Conservation (phyloP, 1,140 invertebrate genomes). For the Triops cancriformis region DNA sequence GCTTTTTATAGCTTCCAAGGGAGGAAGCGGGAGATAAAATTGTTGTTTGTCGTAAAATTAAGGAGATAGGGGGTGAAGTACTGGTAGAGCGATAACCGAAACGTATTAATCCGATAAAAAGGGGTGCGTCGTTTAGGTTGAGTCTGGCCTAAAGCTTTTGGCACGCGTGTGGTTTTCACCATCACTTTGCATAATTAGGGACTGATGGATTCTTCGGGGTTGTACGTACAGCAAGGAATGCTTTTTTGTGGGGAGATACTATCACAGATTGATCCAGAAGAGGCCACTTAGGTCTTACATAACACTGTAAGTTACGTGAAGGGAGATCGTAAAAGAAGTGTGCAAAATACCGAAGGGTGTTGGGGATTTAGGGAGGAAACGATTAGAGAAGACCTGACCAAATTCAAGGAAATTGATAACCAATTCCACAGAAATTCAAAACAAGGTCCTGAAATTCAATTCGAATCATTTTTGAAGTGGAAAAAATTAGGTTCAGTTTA, state of each 20-base stretch:
- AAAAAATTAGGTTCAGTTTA: too few species aligned
- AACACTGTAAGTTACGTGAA: neutral
- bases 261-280: neutral
- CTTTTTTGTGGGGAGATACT: neutral
- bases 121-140: neutral
- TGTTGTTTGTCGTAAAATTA: neutral
- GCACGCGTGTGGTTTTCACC: neutral
- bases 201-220: neutral
- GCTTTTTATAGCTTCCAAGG: neutral
- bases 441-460: too few species aligned
- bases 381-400: too few species aligned
- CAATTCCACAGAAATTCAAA: too few species aligned
- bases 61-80: neutral
- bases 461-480: neutral
- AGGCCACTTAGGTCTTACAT: neutral
- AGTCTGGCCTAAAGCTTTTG: neutral
- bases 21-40: neutral
- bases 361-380: too few species aligned
- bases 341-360: neutral
- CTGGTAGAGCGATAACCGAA: neutral
- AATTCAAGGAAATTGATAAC: too few species aligned
- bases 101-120: neutral
- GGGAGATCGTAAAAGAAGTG: neutral
- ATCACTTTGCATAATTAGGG: conserved; percentile 10
- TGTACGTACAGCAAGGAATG: neutral